phyloP scores from a whole-genome alignment of 2,113 vertebrate genomes.

The Haliaeetus leucogaster region DNA sequence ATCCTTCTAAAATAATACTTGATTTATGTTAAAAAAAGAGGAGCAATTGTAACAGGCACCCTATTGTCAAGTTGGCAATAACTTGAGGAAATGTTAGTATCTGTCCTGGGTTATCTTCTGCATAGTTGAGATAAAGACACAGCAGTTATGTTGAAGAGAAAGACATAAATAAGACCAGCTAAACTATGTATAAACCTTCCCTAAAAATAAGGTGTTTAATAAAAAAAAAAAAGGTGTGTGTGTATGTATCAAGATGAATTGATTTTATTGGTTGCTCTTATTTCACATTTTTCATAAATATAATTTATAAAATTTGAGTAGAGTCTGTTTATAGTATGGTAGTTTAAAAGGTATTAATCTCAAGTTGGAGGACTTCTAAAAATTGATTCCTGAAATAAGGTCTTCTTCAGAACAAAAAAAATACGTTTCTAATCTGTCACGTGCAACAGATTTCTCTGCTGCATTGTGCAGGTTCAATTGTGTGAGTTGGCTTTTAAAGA shows the following conservation, averaged over 20 bases:
- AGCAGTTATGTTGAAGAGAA: background rate
- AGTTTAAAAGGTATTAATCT: background rate
- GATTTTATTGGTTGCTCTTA: background rate
- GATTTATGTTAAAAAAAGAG: too few relatives aligned
- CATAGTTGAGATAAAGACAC: background rate
- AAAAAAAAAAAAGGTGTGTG: background rate
- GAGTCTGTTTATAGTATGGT: background rate
- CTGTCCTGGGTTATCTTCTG: background rate
- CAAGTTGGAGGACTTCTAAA: background rate
- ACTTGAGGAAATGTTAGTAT: background rate
- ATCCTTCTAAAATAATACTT: too few relatives aligned
- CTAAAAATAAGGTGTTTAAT: background rate
- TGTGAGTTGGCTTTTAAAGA: background rate
- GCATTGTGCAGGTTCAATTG: background rate
- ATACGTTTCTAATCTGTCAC: background rate
- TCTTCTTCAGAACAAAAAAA: background rate
- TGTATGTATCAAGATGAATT: background rate
- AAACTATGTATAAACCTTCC: background rate
- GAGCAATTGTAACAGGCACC: background rate
- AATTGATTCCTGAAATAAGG: background rate
- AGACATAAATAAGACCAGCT: background rate
- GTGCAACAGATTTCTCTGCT: background rate
- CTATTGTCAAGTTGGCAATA: accelerated
- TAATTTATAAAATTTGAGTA: background rate
- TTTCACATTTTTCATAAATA: background rate